phyloP scores from a whole-genome alignment of 1,140 invertebrate genomes.

The Heliothis subflexa region DNA sequence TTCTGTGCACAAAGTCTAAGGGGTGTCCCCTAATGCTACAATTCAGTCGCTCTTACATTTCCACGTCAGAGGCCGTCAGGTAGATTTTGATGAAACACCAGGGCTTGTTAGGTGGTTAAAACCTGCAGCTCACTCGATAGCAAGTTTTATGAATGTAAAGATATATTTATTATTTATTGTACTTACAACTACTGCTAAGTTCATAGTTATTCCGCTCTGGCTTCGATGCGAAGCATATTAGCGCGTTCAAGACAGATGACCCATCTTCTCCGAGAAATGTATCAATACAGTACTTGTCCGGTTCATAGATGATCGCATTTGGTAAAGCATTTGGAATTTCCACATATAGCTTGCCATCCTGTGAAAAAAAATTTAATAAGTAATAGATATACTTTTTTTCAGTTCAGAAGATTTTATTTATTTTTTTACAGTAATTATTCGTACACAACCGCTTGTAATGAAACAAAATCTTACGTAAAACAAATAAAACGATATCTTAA shows the following conservation, averaged over 20 bases:
- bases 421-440: no score
- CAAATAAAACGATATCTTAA: no score
- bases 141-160: no score
- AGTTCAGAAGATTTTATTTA: background rate
- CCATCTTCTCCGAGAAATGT: slow-evolving; percentile 62
- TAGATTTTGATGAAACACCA: no score
- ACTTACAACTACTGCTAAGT: slow-evolving; percentile 68
- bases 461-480: no score
- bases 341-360: slow-evolving; percentile 73
- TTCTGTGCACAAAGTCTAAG: no score
- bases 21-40: no score
- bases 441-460: no score
- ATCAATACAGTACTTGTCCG: slow-evolving; percentile 73
- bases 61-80: no score
- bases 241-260: slow-evolving; percentile 59
- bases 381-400: background rate
- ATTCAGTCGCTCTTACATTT: no score
- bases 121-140: no score
- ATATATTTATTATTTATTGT: background rate
- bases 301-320: slow-evolving; percentile 57
- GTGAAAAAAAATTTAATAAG: slow-evolving; percentile 37
- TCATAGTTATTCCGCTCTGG: slow-evolving; percentile 54
- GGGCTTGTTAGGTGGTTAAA: no score
- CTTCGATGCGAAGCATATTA: slow-evolving; percentile 66
- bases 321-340: slow-evolving; percentile 57